Conservation (phyloP, 2,113 vertebrate species). For the Macroglossus sobrinus region DNA sequence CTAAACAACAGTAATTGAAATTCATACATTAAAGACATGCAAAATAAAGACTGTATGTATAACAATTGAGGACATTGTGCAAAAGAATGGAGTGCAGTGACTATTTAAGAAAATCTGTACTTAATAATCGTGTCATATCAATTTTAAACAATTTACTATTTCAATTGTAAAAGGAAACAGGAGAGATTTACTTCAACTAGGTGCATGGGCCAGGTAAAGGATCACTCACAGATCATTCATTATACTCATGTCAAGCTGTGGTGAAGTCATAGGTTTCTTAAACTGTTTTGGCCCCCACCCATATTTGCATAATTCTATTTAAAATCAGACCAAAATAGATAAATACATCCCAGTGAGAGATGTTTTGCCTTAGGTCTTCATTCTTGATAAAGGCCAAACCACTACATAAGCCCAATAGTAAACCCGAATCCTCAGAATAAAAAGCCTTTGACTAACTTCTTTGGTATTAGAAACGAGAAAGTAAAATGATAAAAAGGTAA, state of each 20-base stretch:
- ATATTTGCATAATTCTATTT: constrained; percentile 4
- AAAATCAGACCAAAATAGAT: constrained; percentile 18
- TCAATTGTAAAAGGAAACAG: constrained; percentile 18
- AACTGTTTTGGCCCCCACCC: neutral
- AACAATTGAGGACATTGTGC: constrained; percentile 2
- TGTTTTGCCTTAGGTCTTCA: neutral
- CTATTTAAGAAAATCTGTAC: constrained; percentile 5
- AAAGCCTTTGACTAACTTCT: constrained; percentile 21
- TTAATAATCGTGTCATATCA: neutral
- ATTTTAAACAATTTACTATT: neutral
- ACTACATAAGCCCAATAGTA: neutral
- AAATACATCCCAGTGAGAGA: neutral
- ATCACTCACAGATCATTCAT: neutral
- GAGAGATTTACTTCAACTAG: constrained; percentile 7
- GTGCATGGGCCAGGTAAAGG: neutral
- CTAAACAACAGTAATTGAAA: neutral
- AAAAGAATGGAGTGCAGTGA: neutral
- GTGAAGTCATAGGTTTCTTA: neutral
- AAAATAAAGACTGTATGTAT: neutral
- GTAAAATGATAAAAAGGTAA: constrained; percentile 38
- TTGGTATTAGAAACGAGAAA: constrained; percentile 49
- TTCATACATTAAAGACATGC: neutral
- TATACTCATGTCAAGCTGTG: neutral
- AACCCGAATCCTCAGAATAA: constrained; percentile 11
- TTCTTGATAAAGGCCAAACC: neutral